A percentile compares a stretch with the other conserved stretches of the same genome.
Evolutionary conservation across 2,113 vertebrate species (phyloP).

Genomic region (Macroglossus sobrinus): DNA sequence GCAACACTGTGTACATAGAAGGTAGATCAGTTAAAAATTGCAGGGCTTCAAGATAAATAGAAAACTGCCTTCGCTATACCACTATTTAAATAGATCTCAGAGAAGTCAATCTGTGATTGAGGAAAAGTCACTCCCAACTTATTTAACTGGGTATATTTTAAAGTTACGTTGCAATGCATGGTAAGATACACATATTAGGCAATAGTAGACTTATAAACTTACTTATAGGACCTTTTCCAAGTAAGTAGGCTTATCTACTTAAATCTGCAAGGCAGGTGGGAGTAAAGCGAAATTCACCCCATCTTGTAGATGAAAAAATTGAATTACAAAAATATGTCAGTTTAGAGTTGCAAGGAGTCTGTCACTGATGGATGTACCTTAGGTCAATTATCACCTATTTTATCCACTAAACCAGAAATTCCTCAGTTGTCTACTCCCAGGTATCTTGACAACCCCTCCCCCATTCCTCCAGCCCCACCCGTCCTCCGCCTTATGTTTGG

Average conservation of each 20-base stretch:
- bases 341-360: background rate
- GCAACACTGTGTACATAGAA: background rate
- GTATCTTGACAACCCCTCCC: background rate
- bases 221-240: background rate
- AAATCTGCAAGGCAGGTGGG: background rate
- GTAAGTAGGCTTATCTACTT: background rate
- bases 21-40: background rate
- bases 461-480: no score
- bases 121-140: constrained; percentile 10
- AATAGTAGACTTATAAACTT: constrained; percentile 31
- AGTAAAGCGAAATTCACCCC: background rate
- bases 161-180: constrained; percentile 9
- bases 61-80: background rate
- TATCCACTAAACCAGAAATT: constrained; percentile 23
- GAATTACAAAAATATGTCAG: constrained; percentile 17
- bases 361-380: background rate
- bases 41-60: background rate
- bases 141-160: constrained; percentile 11
- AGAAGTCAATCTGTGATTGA: constrained; percentile 28
- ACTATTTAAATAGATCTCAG: constrained; percentile 9
- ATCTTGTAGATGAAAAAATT: constrained; percentile 20
- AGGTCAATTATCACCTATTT: background rate
- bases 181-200: background rate
- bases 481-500: background rate
- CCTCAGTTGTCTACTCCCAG: background rate